Base-by-base conservation (phyloP, 2,797 vertebrate genomes). In the Acrossocheilus wenchowensis region DNA sequence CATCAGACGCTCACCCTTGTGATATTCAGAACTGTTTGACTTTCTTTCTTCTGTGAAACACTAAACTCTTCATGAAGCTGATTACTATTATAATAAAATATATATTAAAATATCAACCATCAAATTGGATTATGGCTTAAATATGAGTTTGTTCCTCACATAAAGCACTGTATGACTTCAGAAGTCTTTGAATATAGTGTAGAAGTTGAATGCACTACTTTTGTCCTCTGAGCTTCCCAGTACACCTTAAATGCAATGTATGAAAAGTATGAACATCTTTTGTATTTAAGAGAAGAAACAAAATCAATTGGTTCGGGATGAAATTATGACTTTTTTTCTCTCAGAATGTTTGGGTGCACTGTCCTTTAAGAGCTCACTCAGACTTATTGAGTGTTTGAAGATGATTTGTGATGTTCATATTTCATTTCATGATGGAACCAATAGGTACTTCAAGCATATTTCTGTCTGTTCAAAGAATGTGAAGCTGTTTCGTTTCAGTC, bases 321-420 rank as follows among this genome's bases (percentile, higher is more conserved):
- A n/a, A 54, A 57, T n/a, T 1, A 23, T n/a, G 30, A 26, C 12
- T 6, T 21, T 36, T 78, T 71, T 60, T 66, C 41, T 43, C n/a
- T 62, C 10, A 6, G 26, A 34, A 17, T 54, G 41, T 52, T 74
- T 74, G 54, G 6, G 26, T 86, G 41, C 41, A 75, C 66, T 57
- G n/a, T 82, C n/a, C 71, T 69, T 81, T 66, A 12, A 64, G 50
- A 60, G 66, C 21, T 78, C 12, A 60, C 30, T 66, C 19, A 50
- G 30, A 71, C 57, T 19, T 50, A 54, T 5, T 52, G 26, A 45
- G 68, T 30, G 77, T 71, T 68, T 82, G 45, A 77, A 78, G 21
- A 77, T 17, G 45, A 71, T 62, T 80, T 45, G 50, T 54, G 12
- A 57, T 64, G 43, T 60, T 73, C 23, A 41, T 50, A 39, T 74